Evolutionary conservation across 1,140 invertebrate genomes (phyloP), one percentile per base, ranked within the genome.

Genomic region (Copidosoma floridanum): DNA sequence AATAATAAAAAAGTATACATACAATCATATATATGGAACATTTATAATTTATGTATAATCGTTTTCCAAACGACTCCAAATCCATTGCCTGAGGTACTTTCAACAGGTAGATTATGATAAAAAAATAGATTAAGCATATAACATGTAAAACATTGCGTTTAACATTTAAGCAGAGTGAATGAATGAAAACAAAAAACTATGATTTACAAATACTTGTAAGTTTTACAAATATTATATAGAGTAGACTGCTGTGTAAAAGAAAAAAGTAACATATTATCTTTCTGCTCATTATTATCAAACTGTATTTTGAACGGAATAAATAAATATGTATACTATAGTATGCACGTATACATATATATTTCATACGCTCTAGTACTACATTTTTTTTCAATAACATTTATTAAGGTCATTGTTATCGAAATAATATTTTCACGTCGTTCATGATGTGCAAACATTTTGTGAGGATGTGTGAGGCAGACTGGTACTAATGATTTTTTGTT

Each of bases 101-200:
- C 65, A 68, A 32, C 16, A 56, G 11, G 44, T 65, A 68, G 59
- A 62, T 64, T 54, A 58, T 54, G 37, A 46, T 52, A 63, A 55
- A 53, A 46, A 65, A 57, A 58, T 57, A 55, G 55, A 65, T 62
- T 70, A 70, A 65, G 64, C 63, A 67, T 11, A 16, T 40, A 12
- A 6, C 29, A 48, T 26, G 32, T 47, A 37, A 41, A 47, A 53
- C 23, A 40, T 54, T 54, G 58, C 27, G 57, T 60, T 54, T 54
- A 54, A 60, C 29, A 11, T 43, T 59, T 53, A 59, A 59, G 20
- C 20, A 41, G 47, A 51, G 43, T 26, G 48, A 59, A 51, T 26
- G 48, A 59, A 14, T 53, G 38, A 59, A 43, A 44, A 60, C 27
- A 47, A 53, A 54, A 54, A 47, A 54, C 51, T 38, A 52, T n/a